A percentile compares a stretch with the other conserved stretches of the same genome.
phyloP scores from a whole-genome alignment of 2,113 vertebrate species.

The Hipposideros armiger region DNA sequence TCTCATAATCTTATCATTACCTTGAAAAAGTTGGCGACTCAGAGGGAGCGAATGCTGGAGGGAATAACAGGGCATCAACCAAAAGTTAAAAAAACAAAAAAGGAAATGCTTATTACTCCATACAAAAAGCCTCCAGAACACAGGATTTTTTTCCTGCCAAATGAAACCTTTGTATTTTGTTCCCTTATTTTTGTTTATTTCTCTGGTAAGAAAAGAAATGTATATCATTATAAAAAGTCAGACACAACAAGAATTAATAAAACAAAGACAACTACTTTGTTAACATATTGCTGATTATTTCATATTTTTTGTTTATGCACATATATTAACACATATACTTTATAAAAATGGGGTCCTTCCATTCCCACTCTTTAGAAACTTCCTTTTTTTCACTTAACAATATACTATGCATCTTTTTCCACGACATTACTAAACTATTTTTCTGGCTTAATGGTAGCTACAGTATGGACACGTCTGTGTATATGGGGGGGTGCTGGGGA shows the following conservation, averaged over 20 bases:
- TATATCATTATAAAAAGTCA: background rate
- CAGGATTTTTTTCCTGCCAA: background rate
- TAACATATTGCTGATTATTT: background rate
- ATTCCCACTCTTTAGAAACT: background rate
- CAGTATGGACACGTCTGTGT: background rate
- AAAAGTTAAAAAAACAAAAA: background rate
- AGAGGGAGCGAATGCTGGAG: background rate
- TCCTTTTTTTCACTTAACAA: background rate
- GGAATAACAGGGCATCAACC: background rate
- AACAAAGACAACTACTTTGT: background rate
- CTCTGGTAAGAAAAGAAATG: slow-evolving; percentile 4
- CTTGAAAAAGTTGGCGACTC: background rate
- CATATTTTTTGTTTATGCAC: background rate
- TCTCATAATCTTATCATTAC: background rate
- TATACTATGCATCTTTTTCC: background rate
- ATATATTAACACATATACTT: background rate
- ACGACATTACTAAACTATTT: background rate
- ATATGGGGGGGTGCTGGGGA: background rate
- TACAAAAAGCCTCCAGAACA: background rate
- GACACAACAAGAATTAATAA: slow-evolving; percentile 4
- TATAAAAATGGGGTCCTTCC: background rate
- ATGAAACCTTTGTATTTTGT: background rate
- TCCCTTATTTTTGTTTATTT: slow-evolving; percentile 6
- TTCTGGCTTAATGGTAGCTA: background rate
- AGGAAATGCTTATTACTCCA: background rate